Percentiles rank a stretch among this genome's conserved stretches.
Evolutionary conservation across 2,797 vertebrate genomes (phyloP).

Genomic region (Phalloptychus januarius): DNA sequence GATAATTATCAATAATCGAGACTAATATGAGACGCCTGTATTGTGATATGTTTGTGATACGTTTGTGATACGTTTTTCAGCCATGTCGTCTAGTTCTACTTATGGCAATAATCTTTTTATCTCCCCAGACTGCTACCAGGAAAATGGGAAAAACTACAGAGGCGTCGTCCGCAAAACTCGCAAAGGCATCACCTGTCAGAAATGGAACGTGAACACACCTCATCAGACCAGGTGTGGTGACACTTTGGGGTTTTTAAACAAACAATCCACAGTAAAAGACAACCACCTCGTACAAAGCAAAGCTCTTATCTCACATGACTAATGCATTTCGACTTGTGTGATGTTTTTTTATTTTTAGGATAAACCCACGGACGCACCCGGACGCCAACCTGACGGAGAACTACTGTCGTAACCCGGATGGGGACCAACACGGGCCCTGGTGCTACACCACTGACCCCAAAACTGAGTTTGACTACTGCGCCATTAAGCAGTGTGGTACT

Average conservation of each 20-base stretch:
- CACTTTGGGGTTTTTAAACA: not conserved
- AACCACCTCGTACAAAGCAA: not conserved
- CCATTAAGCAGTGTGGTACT: slow-evolving; percentile 89
- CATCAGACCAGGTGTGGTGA: slow-evolving; percentile 86
- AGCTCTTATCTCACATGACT: not conserved
- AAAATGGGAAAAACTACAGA: slow-evolving; percentile 85
- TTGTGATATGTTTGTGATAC: too few relatives aligned
- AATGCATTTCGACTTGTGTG: slow-evolving; percentile 1
- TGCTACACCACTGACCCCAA: slow-evolving; percentile 93
- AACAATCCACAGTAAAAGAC: not conserved
- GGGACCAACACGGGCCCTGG: slow-evolving; percentile 95
- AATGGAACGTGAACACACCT: slow-evolving; percentile 86
- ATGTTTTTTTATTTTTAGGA: slow-evolving; percentile 71
- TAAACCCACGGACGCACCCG: slow-evolving; percentile 84
- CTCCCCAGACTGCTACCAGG: slow-evolving; percentile 85
- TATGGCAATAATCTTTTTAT: not conserved
- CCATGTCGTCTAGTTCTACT: not conserved
- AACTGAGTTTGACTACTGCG: slow-evolving; percentile 96
- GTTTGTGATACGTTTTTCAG: too few relatives aligned
- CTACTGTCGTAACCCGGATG: slow-evolving; percentile 94
- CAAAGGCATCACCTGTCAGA: slow-evolving; percentile 92
- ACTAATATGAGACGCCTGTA: too few relatives aligned
- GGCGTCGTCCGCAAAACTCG: slow-evolving; percentile 90
- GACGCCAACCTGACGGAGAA: slow-evolving; percentile 88
- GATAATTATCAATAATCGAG: too few relatives aligned